Percentiles rank a stretch among this genome's conserved stretches.
Evolutionary conservation across 2,113 vertebrate genomes (phyloP).

Genomic region (Gopherus evgoodei): DNA sequence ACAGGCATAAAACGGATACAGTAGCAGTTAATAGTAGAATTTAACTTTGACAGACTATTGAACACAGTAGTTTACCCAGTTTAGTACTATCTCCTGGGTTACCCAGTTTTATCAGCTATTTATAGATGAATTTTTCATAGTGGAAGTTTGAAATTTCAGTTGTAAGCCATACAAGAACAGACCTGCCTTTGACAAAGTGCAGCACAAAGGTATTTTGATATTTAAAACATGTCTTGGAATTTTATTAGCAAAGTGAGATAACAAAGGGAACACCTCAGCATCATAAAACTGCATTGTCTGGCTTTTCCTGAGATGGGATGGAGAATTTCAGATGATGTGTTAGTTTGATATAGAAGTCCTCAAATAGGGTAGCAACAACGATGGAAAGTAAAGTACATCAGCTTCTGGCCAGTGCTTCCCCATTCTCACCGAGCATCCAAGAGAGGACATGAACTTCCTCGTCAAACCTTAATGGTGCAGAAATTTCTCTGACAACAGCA

Average conservation of each 20-base stretch:
- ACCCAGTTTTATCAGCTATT: neutral
- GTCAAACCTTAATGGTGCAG: constrained; percentile 69
- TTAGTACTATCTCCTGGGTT: constrained; percentile 13
- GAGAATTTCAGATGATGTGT: neutral
- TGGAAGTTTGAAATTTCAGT: constrained; percentile 21
- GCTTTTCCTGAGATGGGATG: neutral
- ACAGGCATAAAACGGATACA: constrained; percentile 8
- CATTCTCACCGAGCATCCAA: neutral
- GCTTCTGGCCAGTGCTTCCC: neutral
- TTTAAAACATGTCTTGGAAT: constrained; percentile 20
- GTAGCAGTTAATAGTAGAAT: constrained; percentile 20
- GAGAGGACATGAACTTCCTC: constrained; percentile 40
- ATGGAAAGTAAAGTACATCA: neutral
- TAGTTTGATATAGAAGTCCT: neutral
- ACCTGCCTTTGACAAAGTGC: neutral
- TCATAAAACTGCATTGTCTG: neutral
- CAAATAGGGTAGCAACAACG: neutral
- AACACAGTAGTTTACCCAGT: neutral
- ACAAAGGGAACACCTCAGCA: neutral
- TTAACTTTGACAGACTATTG: constrained; percentile 32
- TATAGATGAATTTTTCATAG: constrained; percentile 11
- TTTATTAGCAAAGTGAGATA: neutral
- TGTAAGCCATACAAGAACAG: neutral
- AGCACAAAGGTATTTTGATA: constrained; percentile 17
- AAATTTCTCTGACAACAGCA: constrained; percentile 68